phyloP scores from a whole-genome alignment of 2,113 vertebrate species.

The Ancistrus triradiatus region DNA sequence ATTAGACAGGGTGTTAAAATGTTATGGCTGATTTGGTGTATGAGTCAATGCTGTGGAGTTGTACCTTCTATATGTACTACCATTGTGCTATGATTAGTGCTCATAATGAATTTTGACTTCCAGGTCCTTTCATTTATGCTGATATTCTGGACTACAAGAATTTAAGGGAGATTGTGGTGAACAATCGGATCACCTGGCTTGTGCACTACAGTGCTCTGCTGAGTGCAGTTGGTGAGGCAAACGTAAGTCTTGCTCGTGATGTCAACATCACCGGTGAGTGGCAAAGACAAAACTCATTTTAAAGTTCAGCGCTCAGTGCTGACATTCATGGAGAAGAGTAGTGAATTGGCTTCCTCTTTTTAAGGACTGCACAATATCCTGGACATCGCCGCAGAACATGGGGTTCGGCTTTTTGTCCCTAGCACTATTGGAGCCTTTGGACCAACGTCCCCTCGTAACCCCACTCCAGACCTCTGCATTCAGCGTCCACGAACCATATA shows the following conservation, averaged over 20 bases:
- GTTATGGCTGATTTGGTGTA: no score
- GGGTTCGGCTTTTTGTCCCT: conserved; percentile 84
- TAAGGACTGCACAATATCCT: conserved; percentile 88
- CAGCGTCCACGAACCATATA: conserved; percentile 94
- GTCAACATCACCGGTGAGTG: conserved; percentile 88
- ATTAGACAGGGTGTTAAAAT: no score
- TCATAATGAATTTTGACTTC: not conserved
- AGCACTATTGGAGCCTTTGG: conserved; percentile 95
- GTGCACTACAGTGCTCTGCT: conserved; percentile 92
- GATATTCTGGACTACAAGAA: conserved; percentile 93
- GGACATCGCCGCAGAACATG: conserved; percentile 84
- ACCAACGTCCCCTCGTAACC: conserved; percentile 85
- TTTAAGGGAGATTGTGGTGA: conserved; percentile 87
- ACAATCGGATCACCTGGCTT: conserved; percentile 90
- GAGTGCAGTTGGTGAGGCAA: conserved; percentile 86
- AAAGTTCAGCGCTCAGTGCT: no score
- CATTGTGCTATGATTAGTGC: no score
- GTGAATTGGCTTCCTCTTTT: no score
- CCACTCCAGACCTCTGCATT: conserved; percentile 85
- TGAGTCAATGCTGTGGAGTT: no score
- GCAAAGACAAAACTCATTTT: not conserved
- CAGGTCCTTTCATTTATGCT: conserved; percentile 88
- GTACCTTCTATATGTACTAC: no score
- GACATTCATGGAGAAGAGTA: no score
- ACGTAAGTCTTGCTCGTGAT: conserved; percentile 81